A percentile compares a stretch with the other conserved stretches of the same genome.
These are phyloP conservation scores for Monomorium pharaonis DNA, from an alignment of 1,140 invertebrate species.

Conservation along the genomic window DNA sequence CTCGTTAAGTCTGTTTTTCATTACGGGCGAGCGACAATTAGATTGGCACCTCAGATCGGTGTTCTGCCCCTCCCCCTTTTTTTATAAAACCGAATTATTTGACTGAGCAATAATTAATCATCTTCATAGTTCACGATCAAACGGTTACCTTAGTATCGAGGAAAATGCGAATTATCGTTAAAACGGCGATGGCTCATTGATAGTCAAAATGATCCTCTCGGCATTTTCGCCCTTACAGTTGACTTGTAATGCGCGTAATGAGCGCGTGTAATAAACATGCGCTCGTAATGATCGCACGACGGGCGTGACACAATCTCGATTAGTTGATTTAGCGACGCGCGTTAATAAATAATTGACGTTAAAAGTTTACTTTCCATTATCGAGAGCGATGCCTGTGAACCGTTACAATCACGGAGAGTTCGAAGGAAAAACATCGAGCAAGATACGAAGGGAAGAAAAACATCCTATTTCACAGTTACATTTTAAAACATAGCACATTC, in stretches of 20 bases:
- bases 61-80: too few species aligned
- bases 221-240: conserved; percentile 32
- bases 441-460: not conserved
- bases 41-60: not conserved
- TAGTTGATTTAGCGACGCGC: conserved; percentile 5
- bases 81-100: not conserved
- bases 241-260: conserved; percentile 50
- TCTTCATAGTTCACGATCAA: conserved; percentile 1
- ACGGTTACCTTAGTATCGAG: not conserved
- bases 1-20: conserved; percentile 8
- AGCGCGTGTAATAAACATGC: conserved; percentile 18
- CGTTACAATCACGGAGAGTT: not conserved
- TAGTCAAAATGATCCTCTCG: not conserved
- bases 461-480: not conserved
- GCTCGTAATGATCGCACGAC: not conserved
- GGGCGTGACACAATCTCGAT: not conserved
- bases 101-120: not conserved
- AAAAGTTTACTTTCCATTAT: not conserved
- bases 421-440: too few species aligned
- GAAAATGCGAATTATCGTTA: conserved; percentile 40
- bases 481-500: not conserved
- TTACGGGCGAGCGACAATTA: not conserved
- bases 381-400: too few species aligned
- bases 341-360: conserved; percentile 23
- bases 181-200: conserved; percentile 14